Percentiles rank a stretch among this genome's conserved stretches.
Conservation (phyloP, 2,113 vertebrate genomes). For the Carollia perspicillata region DNA sequence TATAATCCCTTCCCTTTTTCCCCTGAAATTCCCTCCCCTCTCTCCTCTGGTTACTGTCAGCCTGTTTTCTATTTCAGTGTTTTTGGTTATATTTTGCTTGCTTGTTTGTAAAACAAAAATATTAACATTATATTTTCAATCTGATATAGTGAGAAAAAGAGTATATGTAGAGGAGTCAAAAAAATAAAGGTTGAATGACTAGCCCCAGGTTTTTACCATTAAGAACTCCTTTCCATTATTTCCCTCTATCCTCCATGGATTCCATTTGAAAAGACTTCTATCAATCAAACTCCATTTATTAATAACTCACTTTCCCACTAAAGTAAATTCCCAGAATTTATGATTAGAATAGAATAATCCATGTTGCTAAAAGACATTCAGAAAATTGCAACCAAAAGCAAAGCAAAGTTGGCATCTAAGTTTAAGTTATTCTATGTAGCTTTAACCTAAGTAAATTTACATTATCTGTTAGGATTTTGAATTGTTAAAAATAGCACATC, state of each 20-base stretch:
- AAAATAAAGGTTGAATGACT: background rate
- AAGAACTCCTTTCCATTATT: background rate
- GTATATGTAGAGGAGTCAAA: background rate
- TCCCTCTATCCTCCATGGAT: background rate
- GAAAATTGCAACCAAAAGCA: conserved; percentile 5
- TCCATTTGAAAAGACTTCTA: background rate
- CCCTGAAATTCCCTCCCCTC: too few relatives aligned
- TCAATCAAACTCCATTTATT: background rate
- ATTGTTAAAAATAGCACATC: background rate
- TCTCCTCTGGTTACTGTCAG: too few relatives aligned
- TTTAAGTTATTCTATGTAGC: background rate
- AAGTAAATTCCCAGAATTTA: background rate
- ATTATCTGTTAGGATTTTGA: background rate
- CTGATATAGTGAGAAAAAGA: background rate
- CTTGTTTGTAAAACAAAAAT: background rate
- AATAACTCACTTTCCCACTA: background rate
- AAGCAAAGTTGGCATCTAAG: background rate
- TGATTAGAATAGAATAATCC: background rate
- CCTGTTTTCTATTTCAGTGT: too few relatives aligned
- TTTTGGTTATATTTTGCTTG: too few relatives aligned
- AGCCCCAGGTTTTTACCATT: background rate
- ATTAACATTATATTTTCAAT: background rate
- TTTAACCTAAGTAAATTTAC: background rate
- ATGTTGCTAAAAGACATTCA: background rate
- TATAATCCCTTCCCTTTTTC: too few relatives aligned